phyloP scores from a whole-genome alignment of 2,888 invertebrate genomes.

The Apamea crenata region DNA sequence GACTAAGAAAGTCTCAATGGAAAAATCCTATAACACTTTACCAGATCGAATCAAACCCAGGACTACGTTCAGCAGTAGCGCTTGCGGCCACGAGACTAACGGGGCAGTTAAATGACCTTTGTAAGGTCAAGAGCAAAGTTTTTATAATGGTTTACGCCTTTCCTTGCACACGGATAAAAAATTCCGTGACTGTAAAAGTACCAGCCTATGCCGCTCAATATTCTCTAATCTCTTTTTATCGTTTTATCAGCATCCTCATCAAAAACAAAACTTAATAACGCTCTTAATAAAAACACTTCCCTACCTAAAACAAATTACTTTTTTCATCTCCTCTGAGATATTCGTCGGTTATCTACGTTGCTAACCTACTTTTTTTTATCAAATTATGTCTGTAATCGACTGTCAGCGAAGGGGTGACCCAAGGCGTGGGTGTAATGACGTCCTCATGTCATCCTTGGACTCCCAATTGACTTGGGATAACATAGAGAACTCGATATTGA shows the following conservation, averaged over 20 bases:
- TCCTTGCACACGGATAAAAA: neutral
- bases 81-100: no score
- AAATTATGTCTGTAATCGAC: constrained; percentile 63
- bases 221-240: constrained; percentile 1
- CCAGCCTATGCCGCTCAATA: neutral
- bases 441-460: constrained; percentile 51
- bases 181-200: neutral
- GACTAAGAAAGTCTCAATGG: no score
- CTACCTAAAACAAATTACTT: constrained; percentile 44
- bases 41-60: no score
- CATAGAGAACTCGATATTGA: constrained; percentile 39
- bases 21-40: no score
- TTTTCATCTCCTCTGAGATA: constrained; percentile 54
- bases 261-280: constrained; percentile 24
- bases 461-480: constrained; percentile 58
- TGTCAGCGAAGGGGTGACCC: constrained; percentile 60
- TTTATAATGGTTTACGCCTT: no score
- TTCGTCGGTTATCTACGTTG: constrained; percentile 45
- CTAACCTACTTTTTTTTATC: constrained; percentile 57
- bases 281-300: constrained; percentile 30
- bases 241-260: constrained; percentile 12
- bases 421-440: constrained; percentile 59
- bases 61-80: no score
- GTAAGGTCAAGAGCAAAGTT: no score
- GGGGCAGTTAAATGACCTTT: neutral